phyloP scores from a whole-genome alignment of 37 sponge, comb jelly and placozoan genomes.

The Hormiphora californensis region DNA sequence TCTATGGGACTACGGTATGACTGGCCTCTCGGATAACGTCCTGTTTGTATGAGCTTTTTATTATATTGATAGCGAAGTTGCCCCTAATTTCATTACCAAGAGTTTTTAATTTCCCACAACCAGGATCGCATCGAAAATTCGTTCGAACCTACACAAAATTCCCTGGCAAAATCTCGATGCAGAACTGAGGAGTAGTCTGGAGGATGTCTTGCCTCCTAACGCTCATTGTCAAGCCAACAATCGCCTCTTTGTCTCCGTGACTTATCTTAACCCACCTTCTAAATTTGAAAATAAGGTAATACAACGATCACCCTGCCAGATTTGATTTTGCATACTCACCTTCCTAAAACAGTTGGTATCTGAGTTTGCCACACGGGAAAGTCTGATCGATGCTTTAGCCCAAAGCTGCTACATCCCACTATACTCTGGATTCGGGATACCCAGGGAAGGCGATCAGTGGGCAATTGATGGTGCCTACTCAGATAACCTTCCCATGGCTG shows the following conservation, averaged over 20 bases:
- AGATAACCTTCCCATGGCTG: neutral
- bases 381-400: neutral
- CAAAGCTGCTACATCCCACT: slow-evolving; percentile 49
- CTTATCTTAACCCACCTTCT: neutral
- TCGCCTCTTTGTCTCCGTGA: neutral
- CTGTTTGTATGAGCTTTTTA: too few relatives aligned
- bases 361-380: neutral
- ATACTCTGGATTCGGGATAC: slow-evolving; percentile 3
- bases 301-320: neutral
- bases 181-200: neutral
- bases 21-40: too few relatives aligned
- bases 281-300: slow-evolving; percentile 7
- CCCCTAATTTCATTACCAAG: too few relatives aligned
- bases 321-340: neutral
- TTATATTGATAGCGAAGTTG: too few relatives aligned
- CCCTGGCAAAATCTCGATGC: slow-evolving; percentile 43
- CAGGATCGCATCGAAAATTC: neutral
- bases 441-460: slow-evolving; percentile 23
- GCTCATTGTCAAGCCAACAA: neutral
- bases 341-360: slow-evolving; percentile 16
- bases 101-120: too few relatives aligned
- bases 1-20: slow-evolving; percentile 28
- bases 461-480: slow-evolving; percentile 22
- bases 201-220: neutral
- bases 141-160: slow-evolving; percentile 6